Evolutionary conservation across 2,113 vertebrate species (phyloP), one percentile per base, ranked within the genome.

Genomic region (Chauna torquata): DNA sequence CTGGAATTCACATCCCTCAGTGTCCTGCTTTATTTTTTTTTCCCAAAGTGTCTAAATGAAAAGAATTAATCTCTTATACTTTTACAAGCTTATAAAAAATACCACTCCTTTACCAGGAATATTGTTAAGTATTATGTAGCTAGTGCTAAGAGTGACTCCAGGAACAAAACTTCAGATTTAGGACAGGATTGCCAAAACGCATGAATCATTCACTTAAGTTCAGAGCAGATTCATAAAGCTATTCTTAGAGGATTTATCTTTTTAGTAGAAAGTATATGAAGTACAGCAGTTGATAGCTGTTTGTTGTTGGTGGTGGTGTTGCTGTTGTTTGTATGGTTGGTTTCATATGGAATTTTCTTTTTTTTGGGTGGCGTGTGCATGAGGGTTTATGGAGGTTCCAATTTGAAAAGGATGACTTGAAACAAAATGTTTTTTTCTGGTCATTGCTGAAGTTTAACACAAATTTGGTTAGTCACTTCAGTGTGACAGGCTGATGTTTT

Each of bases 51-150:
- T 59, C 74, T 55, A 1, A 89, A 91, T 86, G 49, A 91, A 94
- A 95, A 89, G n/a, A 94, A 96, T 86, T 68, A 96, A 91, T 96
- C 72, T 78, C 34, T 89, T 25, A 19, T 40, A 79, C 52, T 97
- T 95, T 74, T 44, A 68, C 45, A 89, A 94, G 69, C 75, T 44
- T 55, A 84, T 50, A 84, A 92, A 90, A 94, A 77, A 82, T 74
- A 58, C 34, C 50, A 11, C 16, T 80, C 6, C 34, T 95, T 92
- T 94, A 92, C 68, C 55, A 88, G 50, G 44, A 93, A 88, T 74
- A 77, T 69, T 76, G 64, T 86, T 68, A 71, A 50, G 25, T 42
- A 82, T 76, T 81, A 74, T 5, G 3, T 54, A 6, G 3, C 42
- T 78, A 86, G 22, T 75, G 28, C 25, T 50, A 59, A 36, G 77